phyloP scores from a whole-genome alignment of 2,888 invertebrate genomes.

The Lasioglossum marginatum region DNA sequence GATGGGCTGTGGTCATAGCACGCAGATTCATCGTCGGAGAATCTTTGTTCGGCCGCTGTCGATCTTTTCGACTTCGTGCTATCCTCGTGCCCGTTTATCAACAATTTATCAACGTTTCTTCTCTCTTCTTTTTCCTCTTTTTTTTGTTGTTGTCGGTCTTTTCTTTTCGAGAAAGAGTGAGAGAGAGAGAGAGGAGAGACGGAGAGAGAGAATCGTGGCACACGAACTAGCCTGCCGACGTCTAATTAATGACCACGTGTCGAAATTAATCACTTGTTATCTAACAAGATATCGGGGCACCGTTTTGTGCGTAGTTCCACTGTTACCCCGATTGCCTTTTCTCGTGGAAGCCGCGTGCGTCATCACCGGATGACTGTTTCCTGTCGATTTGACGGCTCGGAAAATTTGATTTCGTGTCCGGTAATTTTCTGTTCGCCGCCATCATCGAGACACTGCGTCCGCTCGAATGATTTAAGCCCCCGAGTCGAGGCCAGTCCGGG shows the following conservation, averaged over 20 bases:
- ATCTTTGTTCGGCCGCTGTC: conserved; percentile 30
- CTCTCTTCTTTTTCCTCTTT: conserved; percentile 28
- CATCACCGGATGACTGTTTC: conserved; percentile 31
- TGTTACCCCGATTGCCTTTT: conserved; percentile 37
- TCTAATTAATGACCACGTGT: conserved; percentile 57
- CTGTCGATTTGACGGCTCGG: not conserved
- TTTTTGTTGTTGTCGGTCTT: not conserved
- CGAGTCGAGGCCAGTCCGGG: not conserved
- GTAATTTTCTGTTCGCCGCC: not conserved
- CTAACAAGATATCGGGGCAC: conserved; percentile 43
- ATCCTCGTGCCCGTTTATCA: conserved; percentile 48
- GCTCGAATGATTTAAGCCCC: not conserved
- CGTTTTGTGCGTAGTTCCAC: conserved; percentile 51
- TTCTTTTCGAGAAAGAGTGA: conserved; percentile 31
- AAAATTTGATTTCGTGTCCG: not conserved
- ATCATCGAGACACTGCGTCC: not conserved
- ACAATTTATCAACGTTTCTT: conserved; percentile 54
- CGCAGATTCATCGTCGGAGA: conserved; percentile 21
- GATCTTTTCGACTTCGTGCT: conserved; percentile 26
- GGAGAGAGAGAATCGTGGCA: conserved; percentile 7
- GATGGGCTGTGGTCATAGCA: not conserved
- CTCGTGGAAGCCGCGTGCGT: conserved; percentile 34
- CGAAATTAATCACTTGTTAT: conserved; percentile 64
- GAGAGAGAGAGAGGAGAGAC: not conserved
- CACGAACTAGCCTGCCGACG: conserved; percentile 32